Conservation (phyloP, 2,888 invertebrate species). For the Brassicogethes aeneus region DNA sequence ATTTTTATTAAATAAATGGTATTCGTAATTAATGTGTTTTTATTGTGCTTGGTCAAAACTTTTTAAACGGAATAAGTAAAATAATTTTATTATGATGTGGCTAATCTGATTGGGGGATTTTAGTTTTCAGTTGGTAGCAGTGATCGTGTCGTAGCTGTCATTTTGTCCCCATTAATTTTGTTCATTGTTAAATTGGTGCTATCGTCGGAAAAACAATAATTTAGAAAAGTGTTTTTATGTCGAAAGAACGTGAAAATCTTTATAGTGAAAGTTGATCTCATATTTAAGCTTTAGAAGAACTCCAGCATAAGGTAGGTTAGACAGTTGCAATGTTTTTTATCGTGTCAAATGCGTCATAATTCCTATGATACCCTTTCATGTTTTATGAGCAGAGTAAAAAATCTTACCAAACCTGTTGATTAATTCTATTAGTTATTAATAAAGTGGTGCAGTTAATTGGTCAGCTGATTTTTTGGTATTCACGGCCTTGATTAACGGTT, state of each 20-base stretch:
- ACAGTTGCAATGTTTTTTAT: conserved; percentile 33
- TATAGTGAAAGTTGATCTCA: conserved; percentile 25
- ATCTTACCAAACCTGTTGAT: conserved; percentile 22
- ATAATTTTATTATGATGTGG: conserved; percentile 3
- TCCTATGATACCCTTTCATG: conserved; percentile 16
- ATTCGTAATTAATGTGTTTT: too few species aligned
- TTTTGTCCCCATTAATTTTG: conserved; percentile 24
- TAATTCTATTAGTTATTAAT: conserved; percentile 13
- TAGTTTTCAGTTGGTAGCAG: conserved; percentile 6
- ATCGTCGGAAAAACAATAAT: conserved; percentile 19
- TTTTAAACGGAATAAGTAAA: too few species aligned
- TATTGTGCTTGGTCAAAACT: too few species aligned
- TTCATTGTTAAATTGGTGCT: conserved; percentile 29
- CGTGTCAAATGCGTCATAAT: conserved; percentile 38
- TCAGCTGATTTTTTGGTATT: conserved; percentile 18
- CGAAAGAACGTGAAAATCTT: conserved; percentile 20
- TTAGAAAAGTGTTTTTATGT: conserved; percentile 27
- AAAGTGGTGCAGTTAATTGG: conserved; percentile 12
- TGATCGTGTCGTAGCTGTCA: conserved; percentile 20
- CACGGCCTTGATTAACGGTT: conserved; percentile 22
- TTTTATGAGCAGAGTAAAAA: conserved; percentile 12
- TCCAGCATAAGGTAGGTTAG: conserved; percentile 35
- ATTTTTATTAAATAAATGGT: too few species aligned
- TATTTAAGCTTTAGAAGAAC: conserved; percentile 14
- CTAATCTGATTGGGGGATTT: conserved; percentile 2